Conservation (phyloP, 2,113 vertebrate genomes). For the Montifringilla adamsi region DNA sequence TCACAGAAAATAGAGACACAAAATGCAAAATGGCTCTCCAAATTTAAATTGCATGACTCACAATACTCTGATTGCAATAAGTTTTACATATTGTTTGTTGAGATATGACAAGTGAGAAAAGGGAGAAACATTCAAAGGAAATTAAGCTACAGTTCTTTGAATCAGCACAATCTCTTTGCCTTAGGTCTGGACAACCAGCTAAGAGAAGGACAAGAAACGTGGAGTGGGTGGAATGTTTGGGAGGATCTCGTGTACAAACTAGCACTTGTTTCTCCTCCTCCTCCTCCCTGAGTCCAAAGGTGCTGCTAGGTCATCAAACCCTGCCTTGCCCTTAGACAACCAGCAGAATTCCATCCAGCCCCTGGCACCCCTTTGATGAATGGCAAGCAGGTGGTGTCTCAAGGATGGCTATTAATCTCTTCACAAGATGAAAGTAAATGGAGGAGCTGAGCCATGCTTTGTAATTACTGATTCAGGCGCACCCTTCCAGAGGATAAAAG, state of each 20-base stretch:
- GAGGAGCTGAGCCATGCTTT: constrained; percentile 21
- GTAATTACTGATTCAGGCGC: constrained; percentile 57
- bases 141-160: neutral
- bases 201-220: neutral
- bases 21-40: neutral
- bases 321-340: neutral
- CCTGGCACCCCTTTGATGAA: constrained; percentile 57
- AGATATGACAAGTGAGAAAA: neutral
- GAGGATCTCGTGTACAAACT: neutral
- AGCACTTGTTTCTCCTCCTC: neutral
- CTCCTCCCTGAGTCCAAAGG: neutral
- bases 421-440: constrained; percentile 50
- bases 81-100: neutral
- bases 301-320: neutral
- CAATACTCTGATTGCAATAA: neutral
- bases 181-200: neutral
- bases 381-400: constrained; percentile 56
- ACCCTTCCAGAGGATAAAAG: constrained; percentile 23
- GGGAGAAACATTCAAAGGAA: neutral
- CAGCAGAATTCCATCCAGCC: constrained; percentile 3
- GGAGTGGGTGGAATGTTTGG: neutral
- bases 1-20: neutral
- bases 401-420: constrained; percentile 69
- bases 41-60: neutral
- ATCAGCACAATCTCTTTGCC: neutral